Percentiles rank a stretch among this genome's conserved stretches.
Evolutionary conservation across 2,888 invertebrate species (phyloP).

Genomic region (Nemotelus pantherinus): DNA sequence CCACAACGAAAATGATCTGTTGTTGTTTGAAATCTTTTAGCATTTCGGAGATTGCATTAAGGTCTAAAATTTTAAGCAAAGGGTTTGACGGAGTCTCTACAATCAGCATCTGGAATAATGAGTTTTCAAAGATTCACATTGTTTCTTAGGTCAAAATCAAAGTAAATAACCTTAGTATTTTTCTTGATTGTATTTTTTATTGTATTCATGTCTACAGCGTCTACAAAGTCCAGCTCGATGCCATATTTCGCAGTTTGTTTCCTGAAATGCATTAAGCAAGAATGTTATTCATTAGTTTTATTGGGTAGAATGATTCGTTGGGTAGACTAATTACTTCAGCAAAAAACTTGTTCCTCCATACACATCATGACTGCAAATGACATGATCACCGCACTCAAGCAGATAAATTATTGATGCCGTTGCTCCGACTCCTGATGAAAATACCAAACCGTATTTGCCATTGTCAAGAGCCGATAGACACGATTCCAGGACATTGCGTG

Average conservation of each 20-base stretch:
- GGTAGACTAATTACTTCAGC: conserved; percentile 68
- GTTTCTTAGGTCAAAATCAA: neutral
- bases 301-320: neutral
- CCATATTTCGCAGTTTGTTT: conserved; percentile 72
- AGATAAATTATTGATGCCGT: conserved; percentile 79
- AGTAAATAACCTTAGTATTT: conserved; percentile 80
- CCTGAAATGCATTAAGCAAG: neutral
- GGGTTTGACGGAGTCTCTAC: conserved; percentile 49
- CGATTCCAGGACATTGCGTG: conserved; percentile 85
- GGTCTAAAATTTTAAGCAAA: conserved; percentile 43
- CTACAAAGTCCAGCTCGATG: conserved; percentile 79
- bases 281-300: neutral
- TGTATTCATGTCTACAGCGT: conserved; percentile 75
- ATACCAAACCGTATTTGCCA: conserved; percentile 84
- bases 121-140: conserved; percentile 20
- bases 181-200: conserved; percentile 74
- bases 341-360: conserved; percentile 93
- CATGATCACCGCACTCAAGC: conserved; percentile 86
- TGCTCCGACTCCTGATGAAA: conserved; percentile 91
- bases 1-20: conserved; percentile 73
- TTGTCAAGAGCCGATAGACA: conserved; percentile 91
- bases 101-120: conserved; percentile 41
- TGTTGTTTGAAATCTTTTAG: conserved; percentile 57
- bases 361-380: conserved; percentile 89
- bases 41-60: conserved; percentile 33